These are phyloP conservation scores for Pheosia tremula DNA, from an alignment of 2,888 invertebrate genomes.

Conservation along the genomic window DNA sequence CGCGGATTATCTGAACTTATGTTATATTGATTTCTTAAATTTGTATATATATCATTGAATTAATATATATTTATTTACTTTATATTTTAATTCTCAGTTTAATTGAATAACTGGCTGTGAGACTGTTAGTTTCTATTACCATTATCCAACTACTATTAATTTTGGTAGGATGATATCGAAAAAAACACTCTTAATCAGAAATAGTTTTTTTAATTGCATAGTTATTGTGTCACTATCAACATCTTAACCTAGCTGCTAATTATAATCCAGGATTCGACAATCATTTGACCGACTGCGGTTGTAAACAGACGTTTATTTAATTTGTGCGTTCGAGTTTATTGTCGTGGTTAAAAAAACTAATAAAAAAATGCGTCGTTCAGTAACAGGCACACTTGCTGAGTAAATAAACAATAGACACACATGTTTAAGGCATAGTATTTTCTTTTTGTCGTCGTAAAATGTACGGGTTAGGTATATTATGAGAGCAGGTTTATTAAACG, in stretches of 20 bases:
- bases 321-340: constrained; percentile 36
- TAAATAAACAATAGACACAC: constrained; percentile 68
- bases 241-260: too few species aligned
- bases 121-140: too few species aligned
- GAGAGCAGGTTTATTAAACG: not conserved
- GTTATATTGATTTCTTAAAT: not conserved
- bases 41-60: too few species aligned
- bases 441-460: constrained; percentile 10
- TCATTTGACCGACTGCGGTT: not conserved
- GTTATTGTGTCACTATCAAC: too few species aligned
- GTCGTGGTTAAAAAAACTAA: constrained; percentile 72
- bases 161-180: too few species aligned
- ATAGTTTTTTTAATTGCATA: too few species aligned
- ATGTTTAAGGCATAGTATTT: constrained; percentile 46
- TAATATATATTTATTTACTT: too few species aligned
- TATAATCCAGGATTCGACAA: not conserved
- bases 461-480: not conserved
- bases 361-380: constrained; percentile 52
- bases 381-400: constrained; percentile 70
- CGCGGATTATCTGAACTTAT: constrained; percentile 5
- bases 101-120: too few species aligned
- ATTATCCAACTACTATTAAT: too few species aligned
- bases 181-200: too few species aligned
- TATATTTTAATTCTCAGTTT: too few species aligned
- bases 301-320: constrained; percentile 36